Base-by-base conservation (phyloP, 2,113 vertebrate species). In the Lasiurus cinereus region DNA sequence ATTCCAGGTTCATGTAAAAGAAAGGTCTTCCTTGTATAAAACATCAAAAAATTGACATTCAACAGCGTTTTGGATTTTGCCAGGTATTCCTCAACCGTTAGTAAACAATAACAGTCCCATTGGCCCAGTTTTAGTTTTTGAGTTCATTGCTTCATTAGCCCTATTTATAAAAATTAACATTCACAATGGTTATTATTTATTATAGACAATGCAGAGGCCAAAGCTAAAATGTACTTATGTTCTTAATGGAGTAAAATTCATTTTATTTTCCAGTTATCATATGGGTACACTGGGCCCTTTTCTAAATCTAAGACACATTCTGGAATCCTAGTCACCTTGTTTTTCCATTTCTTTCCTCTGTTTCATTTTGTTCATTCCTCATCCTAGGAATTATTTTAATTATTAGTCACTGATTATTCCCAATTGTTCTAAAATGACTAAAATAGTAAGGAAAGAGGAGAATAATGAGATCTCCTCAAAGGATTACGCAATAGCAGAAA, bases 331-430 rank as follows among this genome's bases (percentile, higher is more conserved):
- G 29, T 36, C 91, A 29, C 15, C 52, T 78, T 78, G 27, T 62
- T 90, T 95, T 83, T 66, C 22, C 36, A 86, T 12, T 76, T 87
- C 21, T 86, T n/a, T n/a, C n/a, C n/a, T n/a, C n/a, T 84, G 36
- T 79, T 74, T 83, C 8, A 56, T 69, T 97, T 79, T 83, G 29
- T 59, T 72, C 36, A 80, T 85, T 86, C 19, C 56, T 36, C 33
- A 76, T 21, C 43, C 64, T 80, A 59, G 36, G 16, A 66, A 86
- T 62, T 36, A 73, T 56, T 88, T 86, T 62, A 73, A 91, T 83
- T 93, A 48, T 89, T 80, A 56, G 59, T 85, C 15, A 46, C 5
- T 39, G 36, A 52, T 73, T 93, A 79, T 50, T 64, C 27, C 54
- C 43, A 93, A 22, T 3, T 15, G 66, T 50, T 21, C 78, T 64